phyloP scores from a whole-genome alignment of 1,140 invertebrate species.

The Drosophila varians region DNA sequence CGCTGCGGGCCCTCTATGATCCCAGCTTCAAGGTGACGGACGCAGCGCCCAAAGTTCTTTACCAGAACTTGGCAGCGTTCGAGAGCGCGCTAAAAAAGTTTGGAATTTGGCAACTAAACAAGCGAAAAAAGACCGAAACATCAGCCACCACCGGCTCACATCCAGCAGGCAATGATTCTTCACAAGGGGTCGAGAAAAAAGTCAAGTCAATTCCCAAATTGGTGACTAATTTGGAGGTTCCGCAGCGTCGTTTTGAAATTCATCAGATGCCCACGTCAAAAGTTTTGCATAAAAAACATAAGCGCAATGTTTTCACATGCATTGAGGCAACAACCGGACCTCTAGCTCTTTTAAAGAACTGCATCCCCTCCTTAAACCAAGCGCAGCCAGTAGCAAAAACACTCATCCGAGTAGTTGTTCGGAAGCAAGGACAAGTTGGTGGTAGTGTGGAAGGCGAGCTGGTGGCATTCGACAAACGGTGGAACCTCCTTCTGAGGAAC shows the following conservation, averaged over 20 bases:
- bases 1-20: constrained; percentile 87
- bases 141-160: background rate
- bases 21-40: constrained; percentile 84
- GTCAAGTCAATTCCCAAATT: constrained; percentile 18
- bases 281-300: constrained; percentile 59
- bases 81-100: constrained; percentile 65
- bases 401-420: constrained; percentile 88
- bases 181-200: background rate
- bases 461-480: constrained; percentile 96
- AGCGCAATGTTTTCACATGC: constrained; percentile 86
- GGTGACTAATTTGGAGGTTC: background rate
- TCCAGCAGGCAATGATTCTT: background rate
- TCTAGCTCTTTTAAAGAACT: constrained; percentile 86
- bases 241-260: constrained; percentile 51
- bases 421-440: constrained; percentile 87
- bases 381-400: constrained; percentile 7
- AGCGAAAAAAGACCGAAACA: constrained; percentile 34
- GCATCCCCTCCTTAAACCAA: constrained; percentile 84
- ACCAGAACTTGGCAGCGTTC: constrained; percentile 78
- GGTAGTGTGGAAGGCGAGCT: constrained; percentile 92
- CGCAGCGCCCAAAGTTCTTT: constrained; percentile 62
- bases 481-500: constrained; percentile 95
- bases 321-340: constrained; percentile 87
- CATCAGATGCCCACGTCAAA: constrained; percentile 70
- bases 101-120: constrained; percentile 66